Evolutionary conservation across 2,888 invertebrate genomes (phyloP).

Genomic region (Drosophila prostipennis): DNA sequence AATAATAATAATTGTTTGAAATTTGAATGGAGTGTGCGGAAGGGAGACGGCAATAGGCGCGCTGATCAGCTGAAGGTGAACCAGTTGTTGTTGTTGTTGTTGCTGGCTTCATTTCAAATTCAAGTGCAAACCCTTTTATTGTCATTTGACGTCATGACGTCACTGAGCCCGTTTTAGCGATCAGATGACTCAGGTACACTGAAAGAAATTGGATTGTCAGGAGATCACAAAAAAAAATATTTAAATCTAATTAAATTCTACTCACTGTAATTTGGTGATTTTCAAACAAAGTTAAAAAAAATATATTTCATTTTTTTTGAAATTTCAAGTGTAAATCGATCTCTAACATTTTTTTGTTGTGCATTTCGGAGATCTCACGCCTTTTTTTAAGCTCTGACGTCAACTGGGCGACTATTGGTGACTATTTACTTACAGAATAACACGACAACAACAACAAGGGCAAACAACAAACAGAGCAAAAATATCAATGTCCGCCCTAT

Average conservation of each 20-base stretch:
- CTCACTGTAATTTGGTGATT: too few species aligned
- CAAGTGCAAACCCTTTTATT: slow-evolving; percentile 60
- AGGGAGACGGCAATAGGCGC: slow-evolving; percentile 4
- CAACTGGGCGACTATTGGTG: slow-evolving; percentile 30
- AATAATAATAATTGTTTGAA: slow-evolving; percentile 20
- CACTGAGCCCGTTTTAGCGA: slow-evolving; percentile 19
- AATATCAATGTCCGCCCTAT: slow-evolving; percentile 39
- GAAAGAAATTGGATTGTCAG: background rate
- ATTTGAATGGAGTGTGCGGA: slow-evolving; percentile 20
- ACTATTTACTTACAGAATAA: slow-evolving; percentile 17
- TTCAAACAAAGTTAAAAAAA: too few species aligned
- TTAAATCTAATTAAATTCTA: too few species aligned
- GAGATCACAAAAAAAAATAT: too few species aligned
- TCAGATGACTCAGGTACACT: slow-evolving; percentile 31
- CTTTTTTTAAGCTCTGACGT: slow-evolving; percentile 52
- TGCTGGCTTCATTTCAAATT: slow-evolving; percentile 43
- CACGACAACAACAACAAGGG: slow-evolving; percentile 21
- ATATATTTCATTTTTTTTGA: too few species aligned
- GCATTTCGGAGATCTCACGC: background rate
- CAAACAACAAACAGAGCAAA: slow-evolving; percentile 46
- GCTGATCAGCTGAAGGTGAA: slow-evolving; percentile 44
- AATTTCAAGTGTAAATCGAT: too few species aligned
- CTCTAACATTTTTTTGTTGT: background rate
- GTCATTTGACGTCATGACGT: slow-evolving; percentile 14
- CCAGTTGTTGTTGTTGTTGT: slow-evolving; percentile 40